Base-by-base conservation (phyloP, 2,113 vertebrate species). In the Daubentonia madagascariensis region DNA sequence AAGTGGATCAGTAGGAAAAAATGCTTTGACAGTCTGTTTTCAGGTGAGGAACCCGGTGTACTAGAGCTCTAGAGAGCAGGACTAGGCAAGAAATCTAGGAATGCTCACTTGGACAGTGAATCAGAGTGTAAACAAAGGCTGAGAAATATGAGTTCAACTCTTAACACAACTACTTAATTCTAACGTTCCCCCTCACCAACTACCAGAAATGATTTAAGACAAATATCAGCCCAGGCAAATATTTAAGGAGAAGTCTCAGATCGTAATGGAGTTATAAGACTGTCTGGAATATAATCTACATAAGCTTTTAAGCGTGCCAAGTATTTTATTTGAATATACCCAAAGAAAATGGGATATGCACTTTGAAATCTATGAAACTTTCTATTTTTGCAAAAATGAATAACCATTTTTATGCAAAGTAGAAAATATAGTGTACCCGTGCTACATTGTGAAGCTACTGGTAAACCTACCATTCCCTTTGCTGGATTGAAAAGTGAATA, bases 161-260 rank as follows among this genome's bases (percentile, higher is more conserved):
- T 40, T 81, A 81, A n/a, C 37, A 43, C 25, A 78, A 52, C 28
- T 89, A 23, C 37, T 65, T 3, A 43, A 45, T 91, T 18, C 3
- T 20, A 54, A 25, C 17, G 35, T 14, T 35, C 52, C 11, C 32
- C 37, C 43, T 59, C n/a, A 54, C 70, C 30, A 75, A 70, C 8
- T 23, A 30, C 23, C 23, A 90, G 45, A 91, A 91, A 95, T 84
- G 83, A 86, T 35, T 73, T 75, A 75, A 96, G 94, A 61, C 90
- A 96, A 96, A 93, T 75, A 86, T 5, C 50, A 95, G 40, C 20
- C 57, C 43, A 91, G 54, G 76, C 68, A 95, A 97, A 94, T 90
- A 96, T 96, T 96, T 87, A 95, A 96, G 68, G 25, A 83, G 45
- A 61, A 87, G 52, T 45, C 76, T 96, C 84, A 54, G 79, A 54